phyloP scores from a whole-genome alignment of 2,113 vertebrate species.

The Ascaphus truei region DNA sequence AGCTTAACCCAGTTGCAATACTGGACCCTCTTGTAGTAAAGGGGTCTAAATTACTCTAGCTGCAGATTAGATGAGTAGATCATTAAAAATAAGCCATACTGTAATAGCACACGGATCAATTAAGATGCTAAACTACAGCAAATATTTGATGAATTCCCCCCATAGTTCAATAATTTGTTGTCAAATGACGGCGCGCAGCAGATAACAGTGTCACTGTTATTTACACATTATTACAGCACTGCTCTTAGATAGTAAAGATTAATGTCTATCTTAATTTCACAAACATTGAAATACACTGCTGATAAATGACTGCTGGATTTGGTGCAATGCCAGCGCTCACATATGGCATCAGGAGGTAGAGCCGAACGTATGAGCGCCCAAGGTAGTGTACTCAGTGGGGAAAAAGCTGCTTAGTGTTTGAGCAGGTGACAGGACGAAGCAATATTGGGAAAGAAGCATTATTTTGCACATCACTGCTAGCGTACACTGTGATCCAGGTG shows the following conservation, averaged over 20 bases:
- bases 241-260: conserved; percentile 7
- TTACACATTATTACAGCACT: conserved; percentile 24
- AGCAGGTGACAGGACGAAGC: neutral
- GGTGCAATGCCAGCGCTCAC: conserved; percentile 10
- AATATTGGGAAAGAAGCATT: neutral
- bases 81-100: conserved; percentile 7
- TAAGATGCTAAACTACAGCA: neutral
- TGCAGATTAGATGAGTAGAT: too few species aligned
- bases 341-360: neutral
- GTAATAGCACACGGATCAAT: conserved; percentile 19
- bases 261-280: conserved; percentile 25
- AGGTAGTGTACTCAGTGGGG: neutral
- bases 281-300: conserved; percentile 7
- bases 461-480: neutral
- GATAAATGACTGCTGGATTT: conserved; percentile 12
- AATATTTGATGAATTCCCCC: neutral
- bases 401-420: neutral
- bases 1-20: too few species aligned
- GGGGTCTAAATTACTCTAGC: too few species aligned
- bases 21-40: too few species aligned
- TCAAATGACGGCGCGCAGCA: conserved; percentile 12
- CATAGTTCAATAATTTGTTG: conserved; percentile 22
- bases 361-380: neutral
- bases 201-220: conserved; percentile 24
- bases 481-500: neutral